Evolutionary conservation across 64 coral and sea anemone species (phyloP), one percentile per base, ranked within the genome.

Genomic region (Anthopleura sola): DNA sequence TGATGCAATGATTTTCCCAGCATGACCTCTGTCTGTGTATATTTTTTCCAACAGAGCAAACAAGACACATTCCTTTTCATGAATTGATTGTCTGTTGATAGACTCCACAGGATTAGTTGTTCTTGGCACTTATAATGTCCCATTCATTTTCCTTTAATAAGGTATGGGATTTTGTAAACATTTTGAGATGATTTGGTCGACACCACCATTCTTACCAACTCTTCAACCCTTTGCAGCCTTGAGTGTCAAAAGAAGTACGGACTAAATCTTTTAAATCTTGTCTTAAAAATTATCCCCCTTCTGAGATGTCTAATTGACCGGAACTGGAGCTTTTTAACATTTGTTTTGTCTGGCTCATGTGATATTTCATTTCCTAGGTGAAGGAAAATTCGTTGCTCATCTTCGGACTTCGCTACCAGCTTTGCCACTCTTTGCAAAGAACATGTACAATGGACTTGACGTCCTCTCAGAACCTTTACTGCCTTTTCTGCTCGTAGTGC

Each of bases 361-460:
- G 48, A 48, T 28, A 86, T 85, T 53, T 66, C 29, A 55, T 78
- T 60, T 60, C 83, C 89, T 55, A 91, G 83, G 39, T 54, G 31
- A 20, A 79, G 53, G 78, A 91, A 91, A 75, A 91, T 44, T 28
- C 36, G 40, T 19, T 31, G 51, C 80, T 91, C 75, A 26, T 91
- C 83, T 77, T 66, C 81, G 64, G 74, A 71, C 21, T 80, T 71
- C 0, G 68, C 62, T 26, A 91, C 89, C 60, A 91, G 75, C 55
- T 91, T 91, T 49, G 69, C 82, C 10, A 81, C 89, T 49, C 76
- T 91, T 71, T 91, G 75, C 32, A 80, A 53, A 55, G 69, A 91
- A 28, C 89, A 23, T 56, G 58, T 91, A 75, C 89, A 91, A 54
- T 91, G 83, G 17, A 91, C 83, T 26, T 71, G 78, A 80, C 89